These are phyloP conservation scores for Luperina nickerlii DNA, from an alignment of 2,888 invertebrate species.

Conservation along the genomic window DNA sequence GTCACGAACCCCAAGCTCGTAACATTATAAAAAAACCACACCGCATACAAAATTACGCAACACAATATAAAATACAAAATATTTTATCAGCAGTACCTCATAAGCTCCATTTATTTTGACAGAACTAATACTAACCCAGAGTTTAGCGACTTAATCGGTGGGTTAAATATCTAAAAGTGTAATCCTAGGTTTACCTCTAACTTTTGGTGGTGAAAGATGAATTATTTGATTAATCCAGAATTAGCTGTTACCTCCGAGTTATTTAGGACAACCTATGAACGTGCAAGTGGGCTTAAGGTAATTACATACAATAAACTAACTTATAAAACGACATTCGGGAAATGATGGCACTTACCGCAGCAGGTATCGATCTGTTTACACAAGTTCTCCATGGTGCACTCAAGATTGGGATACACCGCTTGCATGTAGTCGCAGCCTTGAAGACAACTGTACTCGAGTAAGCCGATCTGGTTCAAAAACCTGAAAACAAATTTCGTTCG, in stretches of 20 bases:
- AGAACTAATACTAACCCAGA: background rate
- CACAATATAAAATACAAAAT: background rate
- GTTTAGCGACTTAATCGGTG: background rate
- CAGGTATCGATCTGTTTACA: constrained; percentile 74
- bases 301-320: background rate
- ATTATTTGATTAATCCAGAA: background rate
- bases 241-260: background rate
- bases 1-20: too few relatives aligned
- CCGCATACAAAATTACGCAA: background rate
- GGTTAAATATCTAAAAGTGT: background rate
- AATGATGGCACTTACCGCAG: constrained; percentile 74
- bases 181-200: background rate
- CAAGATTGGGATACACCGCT: constrained; percentile 71
- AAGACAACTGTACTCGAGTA: constrained; percentile 78
- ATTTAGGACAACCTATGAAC: background rate
- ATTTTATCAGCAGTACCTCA: background rate
- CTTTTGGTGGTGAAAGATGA: background rate
- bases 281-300: background rate
- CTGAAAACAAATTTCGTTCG: constrained; percentile 61
- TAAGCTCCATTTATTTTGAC: background rate
- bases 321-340: background rate
- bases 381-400: constrained; percentile 79
- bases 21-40: too few relatives aligned
- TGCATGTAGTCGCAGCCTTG: constrained; percentile 77
- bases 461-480: constrained; percentile 76